Base-by-base conservation (phyloP, 2,113 vertebrate genomes). In the Geothlypis trichas region DNA sequence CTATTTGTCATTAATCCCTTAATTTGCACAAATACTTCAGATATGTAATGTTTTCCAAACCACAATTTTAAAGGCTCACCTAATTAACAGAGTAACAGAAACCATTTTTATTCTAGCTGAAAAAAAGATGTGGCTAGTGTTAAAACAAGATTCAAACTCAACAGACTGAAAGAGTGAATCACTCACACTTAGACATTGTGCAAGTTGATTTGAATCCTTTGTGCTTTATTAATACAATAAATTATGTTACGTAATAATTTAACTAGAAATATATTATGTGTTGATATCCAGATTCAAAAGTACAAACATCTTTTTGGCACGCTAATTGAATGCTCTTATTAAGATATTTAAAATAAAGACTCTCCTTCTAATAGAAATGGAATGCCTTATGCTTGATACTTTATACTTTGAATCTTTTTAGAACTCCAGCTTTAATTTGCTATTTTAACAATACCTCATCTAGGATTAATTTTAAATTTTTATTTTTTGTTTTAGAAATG, bases 31-130 rank as follows among this genome's bases (percentile, higher is more conserved):
- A 92, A 84, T 89, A 52, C 61, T 55, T 93, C 79, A 72, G 68
- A 78, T 78, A 72, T 72, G 73, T 92, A 86, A 90, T 89, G 83
- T 88, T 96, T 96, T 96, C 92, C 93, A 95, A 95, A 89, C 82
- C 90, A 72, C 85, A 81, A 37, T 72, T 95, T 96, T 93, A 87
- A 96, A 89, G 65, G 86, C 58, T 81, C 49, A 78, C 68, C 24
- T 90, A 94, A 94, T 95, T 96, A 94, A 86, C 65, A 75, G 52
- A 87, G 76, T 72, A 75, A 37, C 74, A 88, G 61, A 81, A 96
- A 93, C 67, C 76, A 46, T 65, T 90, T 81, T 44, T 71, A 30
- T 90, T 93, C 80, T 81, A 89, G 61, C 52, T 92, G 61, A 73
- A 89, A 89, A 86, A 89, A 89, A 84, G 30, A 54, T 0, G 2